Evolutionary conservation across 2,113 vertebrate genomes (phyloP).

Genomic region (Mellivora capensis): DNA sequence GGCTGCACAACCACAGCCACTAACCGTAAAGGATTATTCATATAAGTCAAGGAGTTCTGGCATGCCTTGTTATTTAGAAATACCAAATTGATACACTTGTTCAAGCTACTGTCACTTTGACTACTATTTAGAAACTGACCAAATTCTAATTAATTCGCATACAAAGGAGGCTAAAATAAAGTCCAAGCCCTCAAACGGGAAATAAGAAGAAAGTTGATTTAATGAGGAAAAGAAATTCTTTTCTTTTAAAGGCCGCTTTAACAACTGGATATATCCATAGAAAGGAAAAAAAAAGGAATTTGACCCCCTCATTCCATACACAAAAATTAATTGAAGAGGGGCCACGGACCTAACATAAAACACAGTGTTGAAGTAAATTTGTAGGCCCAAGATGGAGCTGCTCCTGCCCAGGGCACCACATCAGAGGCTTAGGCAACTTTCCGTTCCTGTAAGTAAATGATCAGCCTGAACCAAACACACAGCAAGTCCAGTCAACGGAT

Average conservation of each 20-base stretch:
- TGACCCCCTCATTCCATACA: background rate
- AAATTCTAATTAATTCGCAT: background rate
- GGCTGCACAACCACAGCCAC: background rate
- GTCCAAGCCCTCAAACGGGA: background rate
- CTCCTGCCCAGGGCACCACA: rapidly evolving
- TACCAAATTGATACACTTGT: background rate
- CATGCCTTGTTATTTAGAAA: background rate
- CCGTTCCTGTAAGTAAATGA: background rate
- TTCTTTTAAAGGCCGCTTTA: background rate
- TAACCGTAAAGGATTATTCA: background rate
- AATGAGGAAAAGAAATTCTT: background rate
- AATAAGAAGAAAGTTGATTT: background rate
- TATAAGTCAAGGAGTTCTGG: background rate
- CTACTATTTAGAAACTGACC: background rate
- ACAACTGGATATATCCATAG: background rate
- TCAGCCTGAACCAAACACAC: no score
- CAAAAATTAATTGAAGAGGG: background rate
- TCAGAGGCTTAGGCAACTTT: background rate
- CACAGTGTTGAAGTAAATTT: background rate
- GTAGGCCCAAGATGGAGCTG: background rate
- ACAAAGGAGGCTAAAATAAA: background rate
- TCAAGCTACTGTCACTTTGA: background rate
- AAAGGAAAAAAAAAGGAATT: background rate
- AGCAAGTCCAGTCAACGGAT: background rate
- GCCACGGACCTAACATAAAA: background rate